Percentiles rank a stretch among this genome's conserved stretches.
Conservation (phyloP, 2,888 invertebrate species). For the Hesperia comma region DNA sequence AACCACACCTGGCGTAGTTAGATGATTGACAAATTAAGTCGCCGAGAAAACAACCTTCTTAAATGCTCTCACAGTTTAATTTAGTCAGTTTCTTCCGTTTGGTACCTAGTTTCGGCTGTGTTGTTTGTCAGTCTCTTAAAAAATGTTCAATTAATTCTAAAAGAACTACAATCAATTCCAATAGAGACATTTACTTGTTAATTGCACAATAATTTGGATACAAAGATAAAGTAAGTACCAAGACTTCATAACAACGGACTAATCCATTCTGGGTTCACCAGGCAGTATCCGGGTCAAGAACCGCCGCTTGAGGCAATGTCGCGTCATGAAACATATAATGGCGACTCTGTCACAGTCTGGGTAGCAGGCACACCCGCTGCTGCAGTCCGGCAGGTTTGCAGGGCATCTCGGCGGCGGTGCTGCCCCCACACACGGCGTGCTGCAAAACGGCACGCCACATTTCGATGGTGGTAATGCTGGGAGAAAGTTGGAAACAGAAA, state of each 20-base stretch:
- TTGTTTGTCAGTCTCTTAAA: no score
- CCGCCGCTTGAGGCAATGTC: conserved; percentile 46
- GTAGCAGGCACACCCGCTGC: conserved; percentile 54
- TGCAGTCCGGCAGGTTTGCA: conserved; percentile 46
- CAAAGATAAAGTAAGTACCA: no score
- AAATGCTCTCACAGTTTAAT: no score
- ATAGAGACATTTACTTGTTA: no score
- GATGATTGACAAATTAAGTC: no score
- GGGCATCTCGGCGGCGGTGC: conserved; percentile 58
- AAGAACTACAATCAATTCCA: no score
- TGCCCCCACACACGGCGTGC: conserved; percentile 50
- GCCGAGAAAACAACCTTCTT: no score
- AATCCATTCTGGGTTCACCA: background rate
- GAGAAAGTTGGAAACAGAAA: background rate
- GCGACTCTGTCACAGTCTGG: conserved; percentile 45
- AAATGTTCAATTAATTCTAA: no score
- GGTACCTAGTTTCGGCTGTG: no score
- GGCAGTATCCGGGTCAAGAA: conserved; percentile 4
- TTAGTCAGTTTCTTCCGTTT: no score
- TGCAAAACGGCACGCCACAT: conserved; percentile 53
- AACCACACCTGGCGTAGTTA: no score
- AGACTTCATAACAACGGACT: background rate
- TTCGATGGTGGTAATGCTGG: conserved; percentile 1
- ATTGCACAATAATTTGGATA: no score
- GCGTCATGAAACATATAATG: conserved; percentile 52